A percentile compares a stretch with the other conserved stretches of the same genome.
phyloP scores from a whole-genome alignment of 2,113 vertebrate species.

The Bagarius yarrelli region DNA sequence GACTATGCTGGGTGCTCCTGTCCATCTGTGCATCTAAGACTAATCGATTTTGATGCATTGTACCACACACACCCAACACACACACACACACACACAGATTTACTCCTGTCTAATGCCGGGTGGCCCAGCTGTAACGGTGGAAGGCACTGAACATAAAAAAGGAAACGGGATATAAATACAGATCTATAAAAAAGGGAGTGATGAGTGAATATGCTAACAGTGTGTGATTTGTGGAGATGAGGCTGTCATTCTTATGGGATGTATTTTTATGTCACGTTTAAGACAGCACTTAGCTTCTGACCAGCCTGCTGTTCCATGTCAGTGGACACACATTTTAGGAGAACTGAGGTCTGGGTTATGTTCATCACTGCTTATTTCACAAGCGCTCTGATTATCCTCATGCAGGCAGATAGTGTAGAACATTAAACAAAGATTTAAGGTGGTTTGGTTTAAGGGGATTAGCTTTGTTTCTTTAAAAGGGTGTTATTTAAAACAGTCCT shows the following conservation, averaged over 20 bases:
- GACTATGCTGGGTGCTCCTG: conserved; percentile 71
- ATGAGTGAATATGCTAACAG: not conserved
- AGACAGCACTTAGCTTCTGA: conserved; percentile 48
- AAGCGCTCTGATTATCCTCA: conserved; percentile 26
- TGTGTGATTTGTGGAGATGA: conserved; percentile 9
- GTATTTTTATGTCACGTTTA: conserved; percentile 48
- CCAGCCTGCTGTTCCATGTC: conserved; percentile 52
- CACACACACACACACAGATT: conserved; percentile 34
- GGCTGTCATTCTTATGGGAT: conserved; percentile 2
- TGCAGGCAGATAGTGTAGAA: conserved; percentile 14
- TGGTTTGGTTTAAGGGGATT: conserved; percentile 18
- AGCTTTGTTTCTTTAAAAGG: conserved; percentile 38
- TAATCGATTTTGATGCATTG: conserved; percentile 66
- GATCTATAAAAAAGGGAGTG: not conserved
- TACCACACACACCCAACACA: conserved; percentile 38
- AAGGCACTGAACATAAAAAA: conserved; percentile 6
- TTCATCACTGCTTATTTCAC: conserved; percentile 44
- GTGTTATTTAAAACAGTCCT: conserved; percentile 29
- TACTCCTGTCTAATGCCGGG: not conserved
- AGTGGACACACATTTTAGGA: conserved; percentile 50
- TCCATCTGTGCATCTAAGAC: conserved; percentile 64
- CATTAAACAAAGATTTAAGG: conserved; percentile 38
- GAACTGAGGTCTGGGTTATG: conserved; percentile 55
- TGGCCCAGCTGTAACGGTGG: conserved; percentile 20
- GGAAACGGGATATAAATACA: not conserved